phyloP scores from a whole-genome alignment of 2,113 vertebrate species.

The Aleadryas rufinucha region DNA sequence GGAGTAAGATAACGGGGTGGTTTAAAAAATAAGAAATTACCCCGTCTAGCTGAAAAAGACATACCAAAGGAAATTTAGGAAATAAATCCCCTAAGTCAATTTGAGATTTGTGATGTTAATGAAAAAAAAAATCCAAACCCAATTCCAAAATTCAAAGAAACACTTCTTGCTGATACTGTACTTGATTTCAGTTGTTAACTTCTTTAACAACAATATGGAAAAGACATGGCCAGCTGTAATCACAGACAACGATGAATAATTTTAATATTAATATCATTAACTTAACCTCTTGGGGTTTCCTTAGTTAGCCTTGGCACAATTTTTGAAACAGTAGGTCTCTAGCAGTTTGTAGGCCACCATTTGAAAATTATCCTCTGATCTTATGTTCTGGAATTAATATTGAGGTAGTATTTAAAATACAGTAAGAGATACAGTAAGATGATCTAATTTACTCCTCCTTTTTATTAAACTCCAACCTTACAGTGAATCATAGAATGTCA shows the following conservation, averaged over 20 bases:
- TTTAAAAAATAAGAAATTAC: not conserved
- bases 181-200: not conserved
- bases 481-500: not conserved
- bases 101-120: not conserved
- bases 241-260: not conserved
- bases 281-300: not conserved
- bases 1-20: not conserved
- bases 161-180: not conserved
- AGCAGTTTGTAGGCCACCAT: not conserved
- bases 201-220: not conserved
- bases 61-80: not conserved
- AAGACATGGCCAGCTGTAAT: not conserved
- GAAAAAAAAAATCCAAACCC: not conserved
- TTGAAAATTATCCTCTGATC: not conserved
- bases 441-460: not conserved
- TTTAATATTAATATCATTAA: not conserved
- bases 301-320: not conserved
- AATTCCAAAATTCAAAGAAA: not conserved
- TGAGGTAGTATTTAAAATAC: not conserved
- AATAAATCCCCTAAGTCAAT: not conserved
- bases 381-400: not conserved
- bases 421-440: not conserved
- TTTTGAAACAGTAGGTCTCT: not conserved
- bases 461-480: not conserved
- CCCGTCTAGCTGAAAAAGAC: not conserved